These are phyloP conservation scores for Dreissena polymorpha DNA, from an alignment of 1,140 invertebrate species.

Conservation along the genomic window DNA sequence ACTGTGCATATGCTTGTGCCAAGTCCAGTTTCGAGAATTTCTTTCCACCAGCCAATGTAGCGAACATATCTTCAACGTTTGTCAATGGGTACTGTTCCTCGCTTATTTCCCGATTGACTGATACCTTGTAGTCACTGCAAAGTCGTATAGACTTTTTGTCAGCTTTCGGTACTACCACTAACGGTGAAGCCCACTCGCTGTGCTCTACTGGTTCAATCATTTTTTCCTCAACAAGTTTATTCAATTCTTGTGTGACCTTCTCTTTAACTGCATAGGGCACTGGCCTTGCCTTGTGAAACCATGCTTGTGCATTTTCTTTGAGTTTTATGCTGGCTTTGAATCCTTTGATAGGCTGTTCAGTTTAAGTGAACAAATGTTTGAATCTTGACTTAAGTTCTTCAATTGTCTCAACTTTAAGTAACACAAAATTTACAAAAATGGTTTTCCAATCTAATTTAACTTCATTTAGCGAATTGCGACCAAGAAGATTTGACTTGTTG, in stretches of 20 bases:
- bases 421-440: neutral
- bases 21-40: slow-evolving; percentile 70
- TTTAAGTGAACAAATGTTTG: too few relatives aligned
- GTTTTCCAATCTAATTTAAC: slow-evolving; percentile 9
- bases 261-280: slow-evolving; percentile 24
- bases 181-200: neutral
- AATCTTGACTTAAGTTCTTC: neutral
- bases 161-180: slow-evolving; percentile 15
- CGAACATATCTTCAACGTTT: slow-evolving; percentile 66
- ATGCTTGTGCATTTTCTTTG: slow-evolving; percentile 2
- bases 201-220: neutral
- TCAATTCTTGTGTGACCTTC: neutral
- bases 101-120: slow-evolving; percentile 70
- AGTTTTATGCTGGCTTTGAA: slow-evolving; percentile 9
- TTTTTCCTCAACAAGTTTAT: neutral
- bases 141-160: slow-evolving; percentile 57
- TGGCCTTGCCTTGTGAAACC: slow-evolving; percentile 33
- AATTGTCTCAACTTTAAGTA: neutral
- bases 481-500: neutral
- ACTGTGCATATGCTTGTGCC: slow-evolving; percentile 63
- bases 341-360: slow-evolving; percentile 6
- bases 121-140: slow-evolving; percentile 74
- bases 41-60: slow-evolving; percentile 63
- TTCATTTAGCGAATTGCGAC: slow-evolving; percentile 2
- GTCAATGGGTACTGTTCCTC: slow-evolving; percentile 67